These are phyloP conservation scores for Chloebia gouldiae DNA, from an alignment of 2,113 vertebrate genomes.

Conservation along the genomic window DNA sequence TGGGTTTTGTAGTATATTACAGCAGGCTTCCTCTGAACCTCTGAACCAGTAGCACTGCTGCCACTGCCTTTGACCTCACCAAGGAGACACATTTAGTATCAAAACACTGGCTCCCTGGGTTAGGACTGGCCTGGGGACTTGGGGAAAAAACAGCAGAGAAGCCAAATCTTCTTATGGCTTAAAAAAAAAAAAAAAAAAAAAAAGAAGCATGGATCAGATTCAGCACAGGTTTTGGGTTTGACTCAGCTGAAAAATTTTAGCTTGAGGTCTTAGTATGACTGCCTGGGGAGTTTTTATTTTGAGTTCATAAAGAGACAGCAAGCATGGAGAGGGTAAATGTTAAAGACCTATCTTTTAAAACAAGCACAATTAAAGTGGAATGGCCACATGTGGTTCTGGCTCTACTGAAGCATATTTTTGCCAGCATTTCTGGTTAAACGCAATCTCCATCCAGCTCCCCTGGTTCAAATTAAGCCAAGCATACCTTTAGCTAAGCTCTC, in stretches of 20 bases:
- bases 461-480: constrained; percentile 55
- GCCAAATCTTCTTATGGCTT: neutral
- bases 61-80: constrained; percentile 57
- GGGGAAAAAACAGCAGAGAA: neutral
- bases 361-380: constrained; percentile 64
- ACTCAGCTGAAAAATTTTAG: constrained; percentile 43
- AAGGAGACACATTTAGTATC: constrained; percentile 29
- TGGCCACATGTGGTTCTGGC: constrained; percentile 65
- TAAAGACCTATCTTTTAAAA: constrained; percentile 62
- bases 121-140: neutral
- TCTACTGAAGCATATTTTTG: constrained; percentile 37
- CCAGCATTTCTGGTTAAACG: constrained; percentile 55
- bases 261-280: constrained; percentile 33
- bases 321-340: constrained; percentile 54
- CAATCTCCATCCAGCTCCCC: constrained; percentile 44
- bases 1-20: constrained; percentile 53
- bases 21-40: constrained; percentile 42
- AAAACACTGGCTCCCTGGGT: constrained; percentile 45
- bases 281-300: constrained; percentile 60
- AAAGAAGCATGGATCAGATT: neutral
- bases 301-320: constrained; percentile 64
- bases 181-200: too few relatives aligned
- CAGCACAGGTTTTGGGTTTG: constrained; percentile 31
- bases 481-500: constrained; percentile 39
- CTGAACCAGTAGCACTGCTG: constrained; percentile 29